A percentile compares a stretch with the other conserved stretches of the same genome.
Conservation (phyloP, 2,113 vertebrate species). For the Ageneiosus marmoratus region DNA sequence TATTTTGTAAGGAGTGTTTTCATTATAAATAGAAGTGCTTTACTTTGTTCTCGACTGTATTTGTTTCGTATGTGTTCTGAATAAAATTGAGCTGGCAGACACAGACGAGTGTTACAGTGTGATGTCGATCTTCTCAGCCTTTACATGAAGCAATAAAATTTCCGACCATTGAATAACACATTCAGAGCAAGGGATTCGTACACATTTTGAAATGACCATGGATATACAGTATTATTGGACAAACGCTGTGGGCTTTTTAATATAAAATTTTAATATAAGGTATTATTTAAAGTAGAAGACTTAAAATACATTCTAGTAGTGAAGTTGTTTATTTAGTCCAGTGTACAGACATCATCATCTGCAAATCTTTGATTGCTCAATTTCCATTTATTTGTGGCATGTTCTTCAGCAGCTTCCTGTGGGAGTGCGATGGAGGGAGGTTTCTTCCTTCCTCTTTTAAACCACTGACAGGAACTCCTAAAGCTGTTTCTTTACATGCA, state of each 20-base stretch:
- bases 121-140: not conserved
- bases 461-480: not conserved
- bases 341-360: constrained; percentile 15
- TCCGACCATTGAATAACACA: not conserved
- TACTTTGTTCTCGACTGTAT: constrained; percentile 28
- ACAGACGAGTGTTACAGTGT: not conserved
- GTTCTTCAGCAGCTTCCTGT: constrained; percentile 51
- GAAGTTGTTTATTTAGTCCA: not conserved
- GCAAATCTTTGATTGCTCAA: not conserved
- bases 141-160: not conserved
- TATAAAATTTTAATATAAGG: not conserved
- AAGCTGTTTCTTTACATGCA: constrained; percentile 6
- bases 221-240: not conserved
- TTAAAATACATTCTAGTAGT: not conserved
- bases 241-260: not conserved
- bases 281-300: not conserved
- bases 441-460: constrained; percentile 51
- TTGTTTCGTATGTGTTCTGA: constrained; percentile 34
- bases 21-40: constrained; percentile 16
- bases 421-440: constrained; percentile 40
- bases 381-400: constrained; percentile 15
- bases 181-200: not conserved
- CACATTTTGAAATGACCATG: not conserved
- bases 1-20: constrained; percentile 43
- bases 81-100: constrained; percentile 21